phyloP scores from a whole-genome alignment of 2,797 vertebrate species.

The Etheostoma perlongum region DNA sequence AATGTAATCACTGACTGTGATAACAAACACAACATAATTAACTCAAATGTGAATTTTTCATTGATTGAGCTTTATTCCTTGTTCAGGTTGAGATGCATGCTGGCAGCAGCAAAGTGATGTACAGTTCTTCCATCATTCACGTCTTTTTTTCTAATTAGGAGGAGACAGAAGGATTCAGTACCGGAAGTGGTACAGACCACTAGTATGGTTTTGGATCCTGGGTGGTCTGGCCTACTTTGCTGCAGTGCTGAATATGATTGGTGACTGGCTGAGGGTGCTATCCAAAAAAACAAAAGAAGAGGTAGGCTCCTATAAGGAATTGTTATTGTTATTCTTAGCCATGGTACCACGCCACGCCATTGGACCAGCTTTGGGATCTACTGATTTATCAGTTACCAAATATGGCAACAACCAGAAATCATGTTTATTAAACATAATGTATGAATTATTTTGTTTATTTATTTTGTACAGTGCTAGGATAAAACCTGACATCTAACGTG shows the following conservation, averaged over 20 bases:
- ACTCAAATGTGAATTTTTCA: background rate
- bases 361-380: background rate
- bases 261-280: conserved; percentile 94
- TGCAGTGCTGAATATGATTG: conserved; percentile 97
- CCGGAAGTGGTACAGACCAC: conserved; percentile 94
- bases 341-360: too few species aligned
- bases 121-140: background rate
- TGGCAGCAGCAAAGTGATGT: background rate
- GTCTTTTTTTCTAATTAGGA: conserved; percentile 71
- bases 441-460: background rate
- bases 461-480: background rate
- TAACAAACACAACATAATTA: too few species aligned
- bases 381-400: background rate
- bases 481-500: too few species aligned
- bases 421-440: background rate
- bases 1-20: too few species aligned
- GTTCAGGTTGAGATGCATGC: background rate
- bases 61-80: background rate
- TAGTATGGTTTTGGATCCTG: conserved; percentile 98
- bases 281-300: conserved; percentile 98
- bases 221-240: conserved; percentile 97
- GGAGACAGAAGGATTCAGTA: conserved; percentile 92
- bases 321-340: background rate
- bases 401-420: background rate
- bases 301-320: conserved; percentile 76